Base-by-base conservation (phyloP, 2,888 invertebrate genomes). In the Drosophila mulleri region DNA sequence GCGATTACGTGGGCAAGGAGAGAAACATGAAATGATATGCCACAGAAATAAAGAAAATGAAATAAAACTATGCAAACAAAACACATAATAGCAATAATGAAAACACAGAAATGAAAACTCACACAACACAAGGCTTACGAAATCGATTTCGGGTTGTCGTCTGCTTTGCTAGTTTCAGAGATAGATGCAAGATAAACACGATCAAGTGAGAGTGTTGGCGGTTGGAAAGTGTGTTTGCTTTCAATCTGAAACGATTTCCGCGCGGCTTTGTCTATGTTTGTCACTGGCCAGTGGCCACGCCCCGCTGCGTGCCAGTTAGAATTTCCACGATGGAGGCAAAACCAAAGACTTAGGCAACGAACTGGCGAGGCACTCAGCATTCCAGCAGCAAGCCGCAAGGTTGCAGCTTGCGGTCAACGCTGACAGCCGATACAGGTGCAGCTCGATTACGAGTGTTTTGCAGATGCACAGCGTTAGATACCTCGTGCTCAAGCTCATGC, bases 301-400 rank as follows among this genome's bases (percentile, higher is more conserved):
- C 77, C 67, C 53, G 35, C 20, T 69, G 58, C 53, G 67, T 11
- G 52, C 47, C 70, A 72, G 66, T 72, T 80, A 89, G 89, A 85
- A 87, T 87, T 71, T 72, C 60, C 67, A 53, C 54, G 56, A 37
- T 29, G 14, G 12, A 52, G 53, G 35, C 57, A 52, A 67, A 74
- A 84, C 86, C 72, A 83, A 82, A 81, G 88, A 87, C 88, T 86
- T 80, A 78, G 77, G 76, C 88, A 81, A 80, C 82, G 53, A 87
- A 81, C 84, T 77, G 58, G 61, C 75, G 76, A 64, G 71, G 71
- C 67, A 71, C 52, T 57, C 79, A 32, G 53, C 78, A 78, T 78
- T 78, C 78, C 77, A 53, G 20, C 39, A 26, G 39, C 39, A 3
- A n/a, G 53, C 39, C 56, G 35, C 76, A 78, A 78, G 80, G 78